Evolutionary conservation across 2,113 vertebrate genomes (phyloP), one percentile per base, ranked within the genome.

Genomic region (Antechinus stuartii): DNA sequence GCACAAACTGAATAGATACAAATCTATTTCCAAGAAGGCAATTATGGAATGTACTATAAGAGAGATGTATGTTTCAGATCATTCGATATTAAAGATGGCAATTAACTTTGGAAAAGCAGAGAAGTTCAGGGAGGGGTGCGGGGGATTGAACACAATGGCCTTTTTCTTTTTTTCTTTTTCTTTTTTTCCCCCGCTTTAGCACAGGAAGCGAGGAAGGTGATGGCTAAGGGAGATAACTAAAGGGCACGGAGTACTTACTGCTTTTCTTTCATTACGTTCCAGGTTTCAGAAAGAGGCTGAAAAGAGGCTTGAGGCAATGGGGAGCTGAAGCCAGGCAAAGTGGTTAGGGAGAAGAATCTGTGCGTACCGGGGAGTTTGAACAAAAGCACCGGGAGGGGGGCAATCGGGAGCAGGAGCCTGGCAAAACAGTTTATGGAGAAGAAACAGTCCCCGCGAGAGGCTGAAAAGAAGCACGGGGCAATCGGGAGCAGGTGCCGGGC

Each of bases 21-120:
- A 90, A 52, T 84, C 47, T 49, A 90, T 47, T 52, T 49, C 25
- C 90, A 90, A 90, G 90, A 90, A 90, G 49, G 90, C 90, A 90
- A 52, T 90, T 47, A 47, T 50, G 49, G 46, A 52, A 27, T 50
- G 47, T 47, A 90, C 25, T 27, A 52, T 52, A 47, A 30, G 49
- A 26, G 90, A 90, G 49, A 90, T 49, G 90, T 90, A 50, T 47
- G 46, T 90, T 90, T 90, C 89, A 90, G 46, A 90, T 90, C 90
- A 50, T 52, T 47, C 49, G 47, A 52, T 50, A 52, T 47, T 47
- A 90, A 90, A 52, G 90, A 90, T 90, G 9, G 27, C 25, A 90
- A 52, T 90, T 47, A 90, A 90, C 90, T 52, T 90, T 90, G 90
- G 90, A 30, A 90, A 90, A 52, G 90, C 24, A 90, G 90, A 49